Percentiles rank a stretch among this genome's conserved stretches.
phyloP scores from a whole-genome alignment of 2,888 invertebrate genomes.

The Aphodius sticticus region DNA sequence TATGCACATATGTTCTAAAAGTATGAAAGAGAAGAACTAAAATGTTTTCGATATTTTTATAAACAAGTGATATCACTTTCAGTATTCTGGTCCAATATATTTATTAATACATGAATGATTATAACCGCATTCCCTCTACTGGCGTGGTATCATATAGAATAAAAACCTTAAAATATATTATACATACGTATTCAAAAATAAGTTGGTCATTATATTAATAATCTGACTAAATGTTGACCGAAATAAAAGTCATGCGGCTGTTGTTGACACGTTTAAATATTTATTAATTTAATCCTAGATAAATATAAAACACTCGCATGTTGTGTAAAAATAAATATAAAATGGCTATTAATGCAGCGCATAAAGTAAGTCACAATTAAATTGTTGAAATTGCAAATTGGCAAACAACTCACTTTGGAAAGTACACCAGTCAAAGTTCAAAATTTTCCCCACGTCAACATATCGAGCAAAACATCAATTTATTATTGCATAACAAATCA shows the following conservation, averaged over 20 bases:
- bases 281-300: not conserved
- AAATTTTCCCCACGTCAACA: not conserved
- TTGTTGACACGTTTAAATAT: not conserved
- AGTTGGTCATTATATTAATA: not conserved
- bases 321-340: not conserved
- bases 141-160: too few species aligned
- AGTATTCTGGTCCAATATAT: too few species aligned
- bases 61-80: too few species aligned
- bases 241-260: not conserved
- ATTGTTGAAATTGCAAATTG: not conserved
- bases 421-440: not conserved
- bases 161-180: too few species aligned
- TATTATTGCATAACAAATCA: too few species aligned
- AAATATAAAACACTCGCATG: not conserved
- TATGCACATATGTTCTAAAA: too few species aligned
- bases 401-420: not conserved
- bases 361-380: not conserved
- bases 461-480: not conserved
- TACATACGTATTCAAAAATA: not conserved
- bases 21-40: too few species aligned
- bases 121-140: too few species aligned
- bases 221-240: not conserved
- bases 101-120: too few species aligned
- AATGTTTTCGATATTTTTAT: too few species aligned
- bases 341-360: not conserved